Percentiles rank a stretch among this genome's conserved stretches.
phyloP scores from a whole-genome alignment of 2,888 invertebrate genomes.

The Diaprepes abbreviatus region DNA sequence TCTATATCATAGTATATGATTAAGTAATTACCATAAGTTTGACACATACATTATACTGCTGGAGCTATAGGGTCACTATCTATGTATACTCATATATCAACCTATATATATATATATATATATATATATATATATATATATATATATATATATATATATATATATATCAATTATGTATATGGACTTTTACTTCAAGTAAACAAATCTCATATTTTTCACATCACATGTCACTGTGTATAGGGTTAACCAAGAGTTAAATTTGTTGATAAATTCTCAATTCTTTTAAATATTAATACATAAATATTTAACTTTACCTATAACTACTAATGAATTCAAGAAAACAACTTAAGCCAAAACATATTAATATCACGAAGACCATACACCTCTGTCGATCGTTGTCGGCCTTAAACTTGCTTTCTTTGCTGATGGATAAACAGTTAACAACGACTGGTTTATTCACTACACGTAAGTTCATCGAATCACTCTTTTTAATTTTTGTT shows the following conservation, averaged over 20 bases:
- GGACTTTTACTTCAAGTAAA: no score
- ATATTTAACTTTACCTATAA: conserved; percentile 1
- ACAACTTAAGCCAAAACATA: conserved; percentile 16
- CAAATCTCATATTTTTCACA: no score
- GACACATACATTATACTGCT: no score
- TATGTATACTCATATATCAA: not conserved
- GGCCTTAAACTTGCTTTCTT: conserved; percentile 48
- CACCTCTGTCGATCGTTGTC: conserved; percentile 20
- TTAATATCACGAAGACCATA: conserved; percentile 25
- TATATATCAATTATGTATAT: not conserved
- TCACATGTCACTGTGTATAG: no score
- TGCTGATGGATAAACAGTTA: conserved; percentile 44
- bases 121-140: not conserved
- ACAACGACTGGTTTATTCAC: conserved; percentile 34
- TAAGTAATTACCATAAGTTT: no score
- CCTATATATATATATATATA: not conserved
- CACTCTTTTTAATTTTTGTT: conserved; percentile 22
- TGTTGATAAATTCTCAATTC: no score
- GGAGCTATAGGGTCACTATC: not conserved
- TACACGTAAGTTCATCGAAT: conserved; percentile 34
- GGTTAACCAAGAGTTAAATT: no score
- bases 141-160: not conserved
- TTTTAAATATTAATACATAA: not conserved
- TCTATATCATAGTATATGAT: no score
- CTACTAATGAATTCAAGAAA: conserved; percentile 24